Evolutionary conservation across 2,113 vertebrate genomes (phyloP), one percentile per base, ranked within the genome.

Genomic region (Myocastor coypus): DNA sequence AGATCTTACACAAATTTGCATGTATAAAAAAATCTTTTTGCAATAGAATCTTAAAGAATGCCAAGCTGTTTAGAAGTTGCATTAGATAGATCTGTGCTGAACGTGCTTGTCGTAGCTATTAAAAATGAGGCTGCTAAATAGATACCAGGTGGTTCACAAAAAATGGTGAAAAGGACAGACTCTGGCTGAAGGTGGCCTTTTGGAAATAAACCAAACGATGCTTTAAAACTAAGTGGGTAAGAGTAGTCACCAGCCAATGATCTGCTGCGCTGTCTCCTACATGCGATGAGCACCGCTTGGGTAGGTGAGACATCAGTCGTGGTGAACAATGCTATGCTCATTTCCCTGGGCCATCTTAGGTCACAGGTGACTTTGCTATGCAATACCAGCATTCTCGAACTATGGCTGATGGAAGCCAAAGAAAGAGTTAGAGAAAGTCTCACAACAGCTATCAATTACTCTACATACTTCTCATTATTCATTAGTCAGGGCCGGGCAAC

Each of bases 221-320:
- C 55, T 91, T 96, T 32, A 88, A 61, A 66, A 37, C 5, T 34
- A 30, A 85, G 13, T 19, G 4, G 6, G 7, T 40, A 52, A 57
- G 57, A 19, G 3, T 24, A n/a, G 13, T 64, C 55, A 16, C 30
- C 68, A 30, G 52, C 68, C 14, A 69, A 12, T 0, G 0, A 10
- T 55, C 10, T 13, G 2, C 52, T 64, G 12, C 34, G 22, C 19
- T 14, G 20, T 9, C 26, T 7, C 32, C 28, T 83, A 55, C 9
- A 26, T 4, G 13, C 10, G 22, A 73, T 28, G 17, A 59, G n/a
- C n/a, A 3, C 19, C 4, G 14, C n/a, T 7, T 1, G 3, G 4
- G 34, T 17, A 28, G 9, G 32, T 30, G 16, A 20, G 34, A 9
- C 2, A 19, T 50, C 80, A 86, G 19, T 37, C 64, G 13, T 5